Base-by-base conservation (phyloP, 1,140 invertebrate species). In the Prorops nasuta region DNA sequence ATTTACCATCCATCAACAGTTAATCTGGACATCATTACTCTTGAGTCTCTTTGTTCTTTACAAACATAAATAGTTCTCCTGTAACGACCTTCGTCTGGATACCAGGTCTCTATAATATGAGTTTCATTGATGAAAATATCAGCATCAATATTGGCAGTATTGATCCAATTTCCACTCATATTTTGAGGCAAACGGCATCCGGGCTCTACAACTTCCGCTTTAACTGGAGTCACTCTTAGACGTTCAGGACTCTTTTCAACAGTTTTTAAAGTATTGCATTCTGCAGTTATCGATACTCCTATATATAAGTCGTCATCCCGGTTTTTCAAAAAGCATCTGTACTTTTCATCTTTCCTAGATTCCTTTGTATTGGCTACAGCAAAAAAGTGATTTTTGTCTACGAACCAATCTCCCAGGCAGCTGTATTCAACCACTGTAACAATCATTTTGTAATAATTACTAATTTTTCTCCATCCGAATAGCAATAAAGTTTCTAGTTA, bases 51-150 rank as follows among this genome's bases (percentile, higher is more conserved):
- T 72, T 90, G 84, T 79, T 98, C 91, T 46, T 90, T 86, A 72
- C 96, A 98, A n/a, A 96, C 88, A 72, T 96, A 98, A 68, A 94
- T 92, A 2, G 93, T 95, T 60, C 87, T 84, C 52, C 94, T 83
- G 63, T 86, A 95, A 61, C 92, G 81, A 0, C 90, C 89, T 58
- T 88, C 87, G 74, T 98, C 95, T 0, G 95, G 94, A 76, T 92
- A 91, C 76, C 88, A 94, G 15, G 92, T 93, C 80, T 96, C 93
- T 65, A 96, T 88, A 24, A 98, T 96, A 66, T 98, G 94, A 0
- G 96, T 98, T 61, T 94, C 89, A 75, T 98, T 98, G 35, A 98
- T 95, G 12, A 84, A 82, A 1, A 97, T 88, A 75, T 96, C 91
- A 1, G 94, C 93, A 75, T 98, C 92, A 53, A 95, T 90, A 67